Evolutionary conservation across 2,113 vertebrate species (phyloP).

Genomic region (Numida meleagris): DNA sequence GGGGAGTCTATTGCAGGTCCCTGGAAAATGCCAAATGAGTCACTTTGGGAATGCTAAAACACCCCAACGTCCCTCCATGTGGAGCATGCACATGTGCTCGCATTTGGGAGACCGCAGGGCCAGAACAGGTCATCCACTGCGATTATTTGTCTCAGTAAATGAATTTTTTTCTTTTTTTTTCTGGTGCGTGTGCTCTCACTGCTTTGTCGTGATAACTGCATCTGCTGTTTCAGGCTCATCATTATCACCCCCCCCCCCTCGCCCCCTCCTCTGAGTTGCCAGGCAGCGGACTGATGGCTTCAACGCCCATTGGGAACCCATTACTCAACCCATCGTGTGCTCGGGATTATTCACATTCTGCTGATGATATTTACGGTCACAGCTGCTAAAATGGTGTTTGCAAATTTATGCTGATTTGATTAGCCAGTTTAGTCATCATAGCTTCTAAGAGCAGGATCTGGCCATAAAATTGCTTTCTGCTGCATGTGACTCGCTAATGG

Average conservation of each 20-base stretch:
- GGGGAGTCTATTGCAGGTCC: constrained; percentile 6
- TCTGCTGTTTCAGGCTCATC: constrained; percentile 61
- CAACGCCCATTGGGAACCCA: constrained; percentile 73
- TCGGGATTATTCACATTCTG: constrained; percentile 66
- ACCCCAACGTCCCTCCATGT: not conserved
- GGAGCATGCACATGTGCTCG: not conserved
- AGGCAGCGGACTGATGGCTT: constrained; percentile 68
- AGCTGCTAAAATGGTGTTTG: constrained; percentile 79
- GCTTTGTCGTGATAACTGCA: constrained; percentile 51
- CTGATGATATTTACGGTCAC: constrained; percentile 72
- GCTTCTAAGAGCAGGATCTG: constrained; percentile 66
- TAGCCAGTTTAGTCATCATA: constrained; percentile 77
- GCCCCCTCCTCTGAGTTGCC: constrained; percentile 50
- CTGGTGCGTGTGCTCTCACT: not conserved
- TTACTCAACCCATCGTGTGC: constrained; percentile 73
- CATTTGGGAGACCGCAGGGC: not conserved
- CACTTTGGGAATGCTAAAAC: constrained; percentile 31
- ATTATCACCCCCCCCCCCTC: constrained; percentile 32
- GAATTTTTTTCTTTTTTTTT: not conserved
- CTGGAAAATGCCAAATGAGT: constrained; percentile 62
- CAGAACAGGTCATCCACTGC: not conserved
- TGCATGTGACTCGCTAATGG: constrained; percentile 68
- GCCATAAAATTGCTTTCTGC: constrained; percentile 76
- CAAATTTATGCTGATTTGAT: constrained; percentile 84
- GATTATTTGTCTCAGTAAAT: not conserved